Conservation (phyloP, 1,140 invertebrate species). For the Calycopis cecrops region DNA sequence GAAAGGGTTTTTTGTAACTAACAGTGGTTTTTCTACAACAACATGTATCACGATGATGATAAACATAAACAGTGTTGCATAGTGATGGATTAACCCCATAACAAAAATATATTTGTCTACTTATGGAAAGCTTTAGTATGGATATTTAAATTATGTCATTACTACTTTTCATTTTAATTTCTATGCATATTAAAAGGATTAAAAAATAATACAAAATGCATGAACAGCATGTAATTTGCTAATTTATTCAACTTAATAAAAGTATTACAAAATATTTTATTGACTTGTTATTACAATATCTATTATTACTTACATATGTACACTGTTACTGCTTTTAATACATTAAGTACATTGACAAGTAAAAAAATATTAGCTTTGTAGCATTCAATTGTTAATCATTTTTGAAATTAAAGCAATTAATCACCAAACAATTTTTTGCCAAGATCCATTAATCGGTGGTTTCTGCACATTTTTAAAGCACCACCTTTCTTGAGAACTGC, state of each 20-base stretch:
- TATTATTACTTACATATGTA: constrained; percentile 34
- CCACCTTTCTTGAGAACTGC: constrained; percentile 89
- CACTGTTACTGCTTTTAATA: constrained; percentile 20
- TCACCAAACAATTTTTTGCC: constrained; percentile 90
- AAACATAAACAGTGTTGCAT: neutral
- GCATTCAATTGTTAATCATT: neutral
- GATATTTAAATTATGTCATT: too few relatives aligned
- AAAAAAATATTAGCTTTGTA: constrained; percentile 24
- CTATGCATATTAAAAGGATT: too few relatives aligned
- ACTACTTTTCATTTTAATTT: too few relatives aligned
- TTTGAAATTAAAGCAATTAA: constrained; percentile 63
- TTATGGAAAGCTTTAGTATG: too few relatives aligned
- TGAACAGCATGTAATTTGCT: constrained; percentile 14
- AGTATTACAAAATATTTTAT: constrained; percentile 17
- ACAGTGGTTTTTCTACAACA: too few relatives aligned
- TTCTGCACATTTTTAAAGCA: constrained; percentile 87
- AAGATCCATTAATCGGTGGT: constrained; percentile 91
- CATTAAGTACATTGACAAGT: constrained; percentile 30
- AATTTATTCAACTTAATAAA: constrained; percentile 24
- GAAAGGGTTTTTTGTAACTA: too few relatives aligned
- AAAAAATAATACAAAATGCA: constrained; percentile 14
- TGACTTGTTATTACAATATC: constrained; percentile 13
- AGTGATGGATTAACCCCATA: too few relatives aligned
- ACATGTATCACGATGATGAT: too few relatives aligned
- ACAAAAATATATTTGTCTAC: too few relatives aligned